A percentile compares a stretch with the other conserved stretches of the same genome.
Conservation (phyloP, 2,888 invertebrate species). For the Volucella zonaria region DNA sequence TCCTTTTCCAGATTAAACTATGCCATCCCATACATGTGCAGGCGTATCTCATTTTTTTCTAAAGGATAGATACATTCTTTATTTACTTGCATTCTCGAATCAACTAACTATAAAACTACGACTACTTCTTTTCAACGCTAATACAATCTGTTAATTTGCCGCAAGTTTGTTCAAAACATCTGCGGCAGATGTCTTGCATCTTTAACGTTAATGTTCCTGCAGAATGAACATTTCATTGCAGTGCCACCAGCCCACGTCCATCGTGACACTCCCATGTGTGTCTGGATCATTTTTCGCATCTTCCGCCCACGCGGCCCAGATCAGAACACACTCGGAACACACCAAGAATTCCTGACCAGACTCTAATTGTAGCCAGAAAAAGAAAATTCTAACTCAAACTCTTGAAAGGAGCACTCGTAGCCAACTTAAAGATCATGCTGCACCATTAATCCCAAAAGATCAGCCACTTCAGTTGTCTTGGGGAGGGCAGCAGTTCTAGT, state of each 20-base stretch:
- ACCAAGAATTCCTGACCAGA: conserved; percentile 55
- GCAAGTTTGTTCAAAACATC: conserved; percentile 28
- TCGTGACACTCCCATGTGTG: conserved; percentile 57
- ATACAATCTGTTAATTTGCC: too few species aligned
- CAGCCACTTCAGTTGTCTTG: conserved; percentile 37
- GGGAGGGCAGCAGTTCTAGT: conserved; percentile 40
- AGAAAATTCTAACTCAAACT: conserved; percentile 2
- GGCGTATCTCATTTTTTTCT: too few species aligned
- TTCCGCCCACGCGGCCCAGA: conserved; percentile 48
- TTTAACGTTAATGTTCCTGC: conserved; percentile 22
- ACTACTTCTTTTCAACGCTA: not conserved
- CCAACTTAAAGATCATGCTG: conserved; percentile 5
- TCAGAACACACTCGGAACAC: conserved; percentile 33
- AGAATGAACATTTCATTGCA: conserved; percentile 45
- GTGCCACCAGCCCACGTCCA: conserved; percentile 55
- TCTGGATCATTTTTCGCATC: conserved; percentile 57
- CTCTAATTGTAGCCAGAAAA: conserved; percentile 53
- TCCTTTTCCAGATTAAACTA: too few species aligned
- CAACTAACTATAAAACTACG: too few species aligned
- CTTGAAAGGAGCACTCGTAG: not conserved
- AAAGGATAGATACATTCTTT: too few species aligned
- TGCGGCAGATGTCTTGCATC: conserved; percentile 50
- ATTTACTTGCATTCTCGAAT: too few species aligned
- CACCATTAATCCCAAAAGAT: conserved; percentile 37
- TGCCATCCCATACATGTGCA: too few species aligned